A percentile compares a stretch with the other conserved stretches of the same genome.
These are phyloP conservation scores for Hycleus phaleratus DNA, from an alignment of 1,140 invertebrate species.

Conservation along the genomic window DNA sequence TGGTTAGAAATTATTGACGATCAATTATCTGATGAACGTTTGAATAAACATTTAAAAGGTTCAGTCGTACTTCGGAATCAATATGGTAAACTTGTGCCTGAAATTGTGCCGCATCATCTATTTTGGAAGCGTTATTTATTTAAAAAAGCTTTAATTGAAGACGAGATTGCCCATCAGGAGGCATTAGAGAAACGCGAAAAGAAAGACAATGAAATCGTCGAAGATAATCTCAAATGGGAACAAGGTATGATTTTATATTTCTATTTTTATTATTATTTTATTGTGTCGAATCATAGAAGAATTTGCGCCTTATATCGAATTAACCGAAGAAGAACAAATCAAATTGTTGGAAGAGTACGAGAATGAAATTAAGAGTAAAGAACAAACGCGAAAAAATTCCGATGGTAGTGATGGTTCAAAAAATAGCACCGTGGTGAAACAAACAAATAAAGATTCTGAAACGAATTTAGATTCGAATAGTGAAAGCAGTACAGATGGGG, in stretches of 20 bases:
- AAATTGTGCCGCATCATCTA: slow-evolving; percentile 45
- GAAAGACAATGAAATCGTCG: slow-evolving; percentile 32
- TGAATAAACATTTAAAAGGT: slow-evolving; percentile 42
- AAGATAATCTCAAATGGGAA: slow-evolving; percentile 39
- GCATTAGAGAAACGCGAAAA: slow-evolving; percentile 34
- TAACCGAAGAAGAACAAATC: slow-evolving; percentile 53
- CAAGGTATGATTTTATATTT: slow-evolving; percentile 31
- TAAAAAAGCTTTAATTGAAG: slow-evolving; percentile 51
- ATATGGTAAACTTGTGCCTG: slow-evolving; percentile 47
- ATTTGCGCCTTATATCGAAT: slow-evolving; percentile 49
- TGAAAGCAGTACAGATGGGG: slow-evolving; percentile 37
- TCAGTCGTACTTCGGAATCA: slow-evolving; percentile 44
- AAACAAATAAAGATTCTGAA: slow-evolving; percentile 25
- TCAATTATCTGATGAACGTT: slow-evolving; percentile 40
- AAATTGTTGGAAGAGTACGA: slow-evolving; percentile 53
- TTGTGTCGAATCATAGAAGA: slow-evolving; percentile 43
- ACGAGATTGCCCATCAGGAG: slow-evolving; percentile 45
- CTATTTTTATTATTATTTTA: slow-evolving; percentile 1
- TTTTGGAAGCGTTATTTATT: slow-evolving; percentile 56
- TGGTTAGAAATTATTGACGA: slow-evolving; percentile 46
- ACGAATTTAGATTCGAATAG: slow-evolving; percentile 31
- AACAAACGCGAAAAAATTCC: background rate
- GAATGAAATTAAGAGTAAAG: slow-evolving; percentile 34
- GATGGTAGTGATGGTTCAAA: slow-evolving; percentile 1
- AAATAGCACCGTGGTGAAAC: slow-evolving; percentile 3